Evolutionary conservation across 2,888 invertebrate species (phyloP).

Genomic region (Hypomecis atomaria): DNA sequence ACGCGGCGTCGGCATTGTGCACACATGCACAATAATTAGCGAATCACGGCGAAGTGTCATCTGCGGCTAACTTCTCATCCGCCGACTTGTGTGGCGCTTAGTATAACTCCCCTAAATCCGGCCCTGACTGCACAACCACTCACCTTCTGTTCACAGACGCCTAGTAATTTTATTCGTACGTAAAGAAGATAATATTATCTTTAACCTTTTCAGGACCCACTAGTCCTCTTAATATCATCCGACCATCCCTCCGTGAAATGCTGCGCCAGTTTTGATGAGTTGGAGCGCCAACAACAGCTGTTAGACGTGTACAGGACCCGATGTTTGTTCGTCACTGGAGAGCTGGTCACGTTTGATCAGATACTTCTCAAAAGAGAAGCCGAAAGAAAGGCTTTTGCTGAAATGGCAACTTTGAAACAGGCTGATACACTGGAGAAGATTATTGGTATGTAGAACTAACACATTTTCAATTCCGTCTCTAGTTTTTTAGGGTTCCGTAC

Average conservation of each 20-base stretch:
- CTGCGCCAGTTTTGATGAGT: conserved; percentile 78
- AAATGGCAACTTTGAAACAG: conserved; percentile 80
- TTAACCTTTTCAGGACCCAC: conserved; percentile 72
- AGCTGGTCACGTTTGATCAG: conserved; percentile 77
- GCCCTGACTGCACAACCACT: no score
- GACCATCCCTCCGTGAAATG: conserved; percentile 83
- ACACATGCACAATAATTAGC: no score
- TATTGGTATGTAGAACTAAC: conserved; percentile 56
- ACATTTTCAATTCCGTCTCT: background rate
- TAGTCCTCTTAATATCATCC: conserved; percentile 80
- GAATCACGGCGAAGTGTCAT: no score
- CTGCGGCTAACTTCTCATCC: no score
- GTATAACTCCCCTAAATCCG: no score
- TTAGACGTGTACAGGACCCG: conserved; percentile 80
- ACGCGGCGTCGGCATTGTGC: no score
- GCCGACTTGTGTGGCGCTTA: no score
- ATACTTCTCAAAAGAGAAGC: conserved; percentile 77
- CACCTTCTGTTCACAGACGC: no score
- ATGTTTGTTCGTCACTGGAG: conserved; percentile 80
- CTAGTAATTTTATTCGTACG: no score
- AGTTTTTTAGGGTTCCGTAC: no score
- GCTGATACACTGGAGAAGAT: conserved; percentile 81
- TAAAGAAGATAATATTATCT: background rate
- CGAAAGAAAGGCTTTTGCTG: conserved; percentile 77
- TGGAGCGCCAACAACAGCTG: conserved; percentile 77